These are phyloP conservation scores for Gymnocephalus cernua DNA, from an alignment of 2,113 vertebrate genomes.

Conservation along the genomic window DNA sequence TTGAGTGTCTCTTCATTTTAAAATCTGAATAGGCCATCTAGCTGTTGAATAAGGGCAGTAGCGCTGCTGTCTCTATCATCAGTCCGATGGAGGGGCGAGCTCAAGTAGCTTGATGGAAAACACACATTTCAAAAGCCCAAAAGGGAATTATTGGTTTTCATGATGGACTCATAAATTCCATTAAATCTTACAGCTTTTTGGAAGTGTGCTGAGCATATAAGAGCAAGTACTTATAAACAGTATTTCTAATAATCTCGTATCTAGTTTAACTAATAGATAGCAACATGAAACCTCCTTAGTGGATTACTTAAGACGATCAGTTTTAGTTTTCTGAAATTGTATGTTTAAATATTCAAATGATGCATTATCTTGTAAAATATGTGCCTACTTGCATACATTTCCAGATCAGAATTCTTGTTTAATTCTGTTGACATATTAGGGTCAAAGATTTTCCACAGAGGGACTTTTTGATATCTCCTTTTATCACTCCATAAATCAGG, in stretches of 20 bases:
- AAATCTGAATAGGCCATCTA: neutral
- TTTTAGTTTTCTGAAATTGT: no score
- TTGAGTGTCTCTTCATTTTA: conserved; percentile 11
- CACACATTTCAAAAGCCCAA: neutral
- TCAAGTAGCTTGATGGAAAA: conserved; percentile 33
- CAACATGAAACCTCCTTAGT: no score
- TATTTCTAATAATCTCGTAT: neutral
- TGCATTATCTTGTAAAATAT: no score
- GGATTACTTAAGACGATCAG: no score
- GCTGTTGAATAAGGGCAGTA: neutral
- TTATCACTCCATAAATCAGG: no score
- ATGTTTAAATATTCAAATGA: no score
- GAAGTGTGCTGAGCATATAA: neutral
- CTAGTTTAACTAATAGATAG: no score
- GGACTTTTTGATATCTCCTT: no score
- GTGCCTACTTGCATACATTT: no score
- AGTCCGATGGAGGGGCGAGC: neutral
- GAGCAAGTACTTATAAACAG: neutral
- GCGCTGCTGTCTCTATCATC: conserved; percentile 2
- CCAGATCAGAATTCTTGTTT: no score
- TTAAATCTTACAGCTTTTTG: conserved; percentile 10
- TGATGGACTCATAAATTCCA: neutral
- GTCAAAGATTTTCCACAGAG: no score
- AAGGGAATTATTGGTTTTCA: neutral
- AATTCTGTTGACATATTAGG: no score